These are phyloP conservation scores for Cecropterus lyciades DNA, from an alignment of 1,140 invertebrate genomes.

Conservation along the genomic window DNA sequence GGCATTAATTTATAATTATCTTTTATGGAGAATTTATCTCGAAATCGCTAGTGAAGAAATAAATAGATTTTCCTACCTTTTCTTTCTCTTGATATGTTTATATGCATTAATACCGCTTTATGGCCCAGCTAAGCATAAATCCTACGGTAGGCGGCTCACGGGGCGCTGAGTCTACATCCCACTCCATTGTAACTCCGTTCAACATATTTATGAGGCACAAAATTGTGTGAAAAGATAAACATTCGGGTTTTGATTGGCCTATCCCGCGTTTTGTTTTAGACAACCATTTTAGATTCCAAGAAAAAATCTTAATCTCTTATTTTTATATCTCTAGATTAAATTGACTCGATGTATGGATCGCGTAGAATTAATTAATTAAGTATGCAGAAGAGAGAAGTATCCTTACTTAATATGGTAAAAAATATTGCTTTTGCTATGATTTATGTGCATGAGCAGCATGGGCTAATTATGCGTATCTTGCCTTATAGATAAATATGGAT, in stretches of 20 bases:
- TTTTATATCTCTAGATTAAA: background rate
- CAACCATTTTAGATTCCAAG: background rate
- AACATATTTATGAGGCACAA: slow-evolving; percentile 62
- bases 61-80: slow-evolving; percentile 9
- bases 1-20: background rate
- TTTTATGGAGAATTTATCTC: background rate
- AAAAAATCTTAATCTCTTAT: background rate
- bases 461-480: too few relatives aligned
- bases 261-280: slow-evolving; percentile 3
- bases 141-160: slow-evolving; percentile 54
- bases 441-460: too few relatives aligned
- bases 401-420: too few relatives aligned
- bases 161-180: slow-evolving; percentile 53
- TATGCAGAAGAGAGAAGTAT: background rate
- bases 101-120: slow-evolving; percentile 78
- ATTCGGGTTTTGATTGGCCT: slow-evolving; percentile 7
- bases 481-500: too few relatives aligned
- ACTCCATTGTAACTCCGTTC: slow-evolving; percentile 66
- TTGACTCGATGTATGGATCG: background rate
- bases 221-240: slow-evolving; percentile 48
- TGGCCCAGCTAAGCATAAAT: slow-evolving; percentile 75
- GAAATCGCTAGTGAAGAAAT: background rate
- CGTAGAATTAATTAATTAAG: background rate
- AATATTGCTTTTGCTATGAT: too few relatives aligned
- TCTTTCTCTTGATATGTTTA: slow-evolving; percentile 71